Evolutionary conservation across 2,888 invertebrate genomes (phyloP), one percentile per base, ranked within the genome.

Genomic region (Lithophane ornitopus): DNA sequence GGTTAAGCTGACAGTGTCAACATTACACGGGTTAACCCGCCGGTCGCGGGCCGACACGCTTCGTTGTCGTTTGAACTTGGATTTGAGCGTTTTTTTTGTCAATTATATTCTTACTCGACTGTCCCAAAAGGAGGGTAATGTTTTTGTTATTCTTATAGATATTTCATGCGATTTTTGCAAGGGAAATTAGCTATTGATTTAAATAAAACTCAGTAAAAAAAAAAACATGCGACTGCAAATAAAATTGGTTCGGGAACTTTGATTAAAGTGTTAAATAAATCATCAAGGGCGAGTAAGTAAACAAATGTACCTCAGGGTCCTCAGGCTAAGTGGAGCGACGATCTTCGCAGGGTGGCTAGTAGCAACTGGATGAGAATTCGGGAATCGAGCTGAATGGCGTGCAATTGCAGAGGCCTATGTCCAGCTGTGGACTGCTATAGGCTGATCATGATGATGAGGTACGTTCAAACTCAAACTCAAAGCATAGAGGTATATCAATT

Each of bases 11-110:
- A 68, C 76, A 83, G 87, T 88, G 89, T 89, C 89, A 89, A 89
- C 88, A 89, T 88, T 87, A 90, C 89, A 91, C 91, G 92, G 87
- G 82, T 94, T 94, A 94, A 93, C 93, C 93, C 91, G 81, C 76
- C 87, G 86, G 85, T 82, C 88, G 89, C 81, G 87, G 88, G 91
- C 85, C 90, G 92, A 90, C 87, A 91, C 89, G 91, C 83, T 85
- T 72, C 84, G 87, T 91, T 87, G 82, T 90, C 86, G 76, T 83
- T 85, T 82, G 82, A 78, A 88, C 87, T 85, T 65, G 74, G 65
- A 77, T 76, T 76, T 71, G 70, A 78, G 74, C 78, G 19, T 68
- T 80, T 65, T 76, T 73, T 76, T 59, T 75, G 22, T 39, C 19
- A 67, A 69, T 79, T 78, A n/a, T n/a, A n/a, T n/a, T n/a, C n/a